Conservation (phyloP, 2,113 vertebrate species). For the Choloepus hoffmanni region DNA sequence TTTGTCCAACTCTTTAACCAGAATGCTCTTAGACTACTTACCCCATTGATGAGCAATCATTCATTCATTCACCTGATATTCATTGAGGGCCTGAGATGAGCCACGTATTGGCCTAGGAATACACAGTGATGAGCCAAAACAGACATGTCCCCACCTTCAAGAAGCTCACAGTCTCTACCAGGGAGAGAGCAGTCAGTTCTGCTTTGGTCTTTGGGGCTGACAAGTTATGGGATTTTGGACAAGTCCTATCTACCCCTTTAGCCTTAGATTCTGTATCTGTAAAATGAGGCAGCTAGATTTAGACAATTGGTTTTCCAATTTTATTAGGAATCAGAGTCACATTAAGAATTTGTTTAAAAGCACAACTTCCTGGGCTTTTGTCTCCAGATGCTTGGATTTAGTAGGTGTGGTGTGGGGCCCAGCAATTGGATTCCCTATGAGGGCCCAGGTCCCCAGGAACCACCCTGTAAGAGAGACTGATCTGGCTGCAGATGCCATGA, state of each 20-base stretch:
- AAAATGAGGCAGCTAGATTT: background rate
- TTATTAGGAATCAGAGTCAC: background rate
- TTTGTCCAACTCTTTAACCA: slow-evolving; percentile 14
- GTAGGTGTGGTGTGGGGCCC: background rate
- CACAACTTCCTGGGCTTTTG: background rate
- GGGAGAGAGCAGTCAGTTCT: background rate
- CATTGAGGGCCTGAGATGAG: background rate
- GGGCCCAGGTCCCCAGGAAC: background rate
- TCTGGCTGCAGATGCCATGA: background rate
- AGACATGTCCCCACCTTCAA: background rate
- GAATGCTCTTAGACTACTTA: background rate
- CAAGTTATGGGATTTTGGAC: background rate
- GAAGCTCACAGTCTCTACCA: background rate
- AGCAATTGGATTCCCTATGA: background rate
- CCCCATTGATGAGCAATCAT: background rate
- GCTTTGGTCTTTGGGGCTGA: background rate
- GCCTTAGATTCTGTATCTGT: background rate
- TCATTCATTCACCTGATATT: background rate
- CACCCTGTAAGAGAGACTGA: background rate
- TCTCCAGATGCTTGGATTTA: background rate
- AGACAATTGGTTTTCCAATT: background rate
- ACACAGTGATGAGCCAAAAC: background rate
- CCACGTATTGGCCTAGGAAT: background rate
- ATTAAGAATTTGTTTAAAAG: background rate
- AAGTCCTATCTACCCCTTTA: background rate